phyloP scores from a whole-genome alignment of 2,113 vertebrate species.

The Colinus virginianus region DNA sequence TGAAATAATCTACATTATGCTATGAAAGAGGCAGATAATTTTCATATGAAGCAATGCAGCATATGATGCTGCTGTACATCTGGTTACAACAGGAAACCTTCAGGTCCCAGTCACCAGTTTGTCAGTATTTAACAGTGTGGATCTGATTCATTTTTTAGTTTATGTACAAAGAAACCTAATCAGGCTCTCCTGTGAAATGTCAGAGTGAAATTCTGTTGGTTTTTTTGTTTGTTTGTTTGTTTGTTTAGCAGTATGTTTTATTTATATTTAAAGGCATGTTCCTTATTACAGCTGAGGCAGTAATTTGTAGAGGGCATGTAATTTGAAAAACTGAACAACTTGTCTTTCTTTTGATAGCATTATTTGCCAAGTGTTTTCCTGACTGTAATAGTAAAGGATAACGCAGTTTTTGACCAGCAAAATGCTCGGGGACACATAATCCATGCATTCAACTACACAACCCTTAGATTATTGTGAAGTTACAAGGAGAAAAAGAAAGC shows the following conservation, averaged over 20 bases:
- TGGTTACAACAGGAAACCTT: neutral
- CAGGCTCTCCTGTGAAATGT: neutral
- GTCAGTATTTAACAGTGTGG: neutral
- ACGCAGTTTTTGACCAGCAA: neutral
- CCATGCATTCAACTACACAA: neutral
- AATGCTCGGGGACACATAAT: neutral
- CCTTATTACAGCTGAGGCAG: slow-evolving; percentile 39
- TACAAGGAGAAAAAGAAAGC: neutral
- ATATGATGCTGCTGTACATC: neutral
- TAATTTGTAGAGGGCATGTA: slow-evolving; percentile 6
- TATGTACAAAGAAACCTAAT: slow-evolving; percentile 4
- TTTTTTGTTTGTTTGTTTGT: neutral
- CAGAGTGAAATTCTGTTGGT: neutral
- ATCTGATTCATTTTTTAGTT: neutral
- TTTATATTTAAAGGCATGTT: slow-evolving; percentile 34
- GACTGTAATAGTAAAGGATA: neutral
- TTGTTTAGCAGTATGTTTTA: slow-evolving; percentile 5
- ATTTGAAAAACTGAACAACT: slow-evolving; percentile 20
- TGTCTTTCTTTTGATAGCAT: slow-evolving; percentile 32
- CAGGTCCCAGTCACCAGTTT: neutral
- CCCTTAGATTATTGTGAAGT: accelerated
- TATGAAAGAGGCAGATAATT: neutral
- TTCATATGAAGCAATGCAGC: neutral
- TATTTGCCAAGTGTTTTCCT: slow-evolving; percentile 29
- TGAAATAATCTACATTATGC: neutral